A percentile compares a stretch with the other conserved stretches of the same genome.
Conservation (phyloP, 2,797 vertebrate species). For the Euphonia xanthogaster region DNA sequence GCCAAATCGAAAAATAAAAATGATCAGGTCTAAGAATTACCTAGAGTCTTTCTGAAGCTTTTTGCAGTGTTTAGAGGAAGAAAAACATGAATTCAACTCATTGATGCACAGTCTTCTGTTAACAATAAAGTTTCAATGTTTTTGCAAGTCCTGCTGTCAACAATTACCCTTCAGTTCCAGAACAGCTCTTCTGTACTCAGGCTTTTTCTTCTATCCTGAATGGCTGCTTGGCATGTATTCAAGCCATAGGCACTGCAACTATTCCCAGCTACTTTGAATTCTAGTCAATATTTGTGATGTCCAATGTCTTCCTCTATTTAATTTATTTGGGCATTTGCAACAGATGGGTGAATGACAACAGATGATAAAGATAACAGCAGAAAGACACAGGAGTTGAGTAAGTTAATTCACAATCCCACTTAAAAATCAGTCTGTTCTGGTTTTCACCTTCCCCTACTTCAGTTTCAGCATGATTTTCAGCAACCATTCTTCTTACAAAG, state of each 20-base stretch:
- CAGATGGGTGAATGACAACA: background rate
- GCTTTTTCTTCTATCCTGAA: background rate
- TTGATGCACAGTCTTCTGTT: background rate
- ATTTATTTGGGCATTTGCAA: background rate
- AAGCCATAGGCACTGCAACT: background rate
- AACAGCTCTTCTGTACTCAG: background rate
- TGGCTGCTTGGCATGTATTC: background rate
- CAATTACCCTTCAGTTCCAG: background rate
- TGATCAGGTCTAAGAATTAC: background rate
- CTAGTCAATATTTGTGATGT: background rate
- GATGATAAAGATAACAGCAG: background rate
- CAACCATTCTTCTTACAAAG: background rate
- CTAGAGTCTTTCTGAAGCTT: background rate
- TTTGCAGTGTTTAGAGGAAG: background rate
- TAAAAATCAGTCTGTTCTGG: constrained; percentile 15
- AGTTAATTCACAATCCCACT: background rate
- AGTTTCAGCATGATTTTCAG: constrained; percentile 15
- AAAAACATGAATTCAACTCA: background rate
- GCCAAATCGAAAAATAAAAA: background rate
- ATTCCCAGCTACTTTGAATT: background rate
- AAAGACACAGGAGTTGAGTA: background rate
- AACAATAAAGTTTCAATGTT: background rate
- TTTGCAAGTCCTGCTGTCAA: background rate
- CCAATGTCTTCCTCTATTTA: background rate
- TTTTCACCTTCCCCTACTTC: constrained; percentile 7